Percentiles rank a stretch among this genome's conserved stretches.
Evolutionary conservation across 23 tunicate species (phyloP).

Genomic region (Ciona savignyi): DNA sequence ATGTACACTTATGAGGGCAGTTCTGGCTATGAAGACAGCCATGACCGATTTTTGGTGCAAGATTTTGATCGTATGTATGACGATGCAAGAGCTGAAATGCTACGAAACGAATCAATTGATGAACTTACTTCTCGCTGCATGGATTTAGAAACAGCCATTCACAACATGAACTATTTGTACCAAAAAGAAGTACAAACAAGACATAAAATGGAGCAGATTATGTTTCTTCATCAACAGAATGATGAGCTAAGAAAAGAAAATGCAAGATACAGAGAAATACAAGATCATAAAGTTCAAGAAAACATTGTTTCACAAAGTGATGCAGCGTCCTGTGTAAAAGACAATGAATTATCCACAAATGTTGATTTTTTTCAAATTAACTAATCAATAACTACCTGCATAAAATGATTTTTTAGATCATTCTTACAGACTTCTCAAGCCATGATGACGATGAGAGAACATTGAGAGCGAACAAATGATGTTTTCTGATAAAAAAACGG

Average conservation of each 20-base stretch:
- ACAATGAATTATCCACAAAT: no score
- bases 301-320: no score
- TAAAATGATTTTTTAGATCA: no score
- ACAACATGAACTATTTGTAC: constrained; percentile 30
- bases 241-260: constrained; percentile 25
- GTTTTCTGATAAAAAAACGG: no score
- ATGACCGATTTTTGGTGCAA: constrained; percentile 9
- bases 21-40: neutral
- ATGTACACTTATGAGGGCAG: neutral
- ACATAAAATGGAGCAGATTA: constrained; percentile 23
- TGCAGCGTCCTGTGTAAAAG: no score
- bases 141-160: constrained; percentile 46
- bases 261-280: no score
- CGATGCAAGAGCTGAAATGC: constrained; percentile 29
- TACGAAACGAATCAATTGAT: constrained; percentile 18
- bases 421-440: no score
- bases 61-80: constrained; percentile 45
- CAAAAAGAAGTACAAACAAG: constrained; percentile 29
- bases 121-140: constrained; percentile 19
- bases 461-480: no score
- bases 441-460: no score
- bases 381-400: no score
- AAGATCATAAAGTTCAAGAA: no score
- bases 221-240: constrained; percentile 13
- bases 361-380: no score